Evolutionary conservation across 2,888 invertebrate species (phyloP).

Genomic region (Drosophila prolongata): DNA sequence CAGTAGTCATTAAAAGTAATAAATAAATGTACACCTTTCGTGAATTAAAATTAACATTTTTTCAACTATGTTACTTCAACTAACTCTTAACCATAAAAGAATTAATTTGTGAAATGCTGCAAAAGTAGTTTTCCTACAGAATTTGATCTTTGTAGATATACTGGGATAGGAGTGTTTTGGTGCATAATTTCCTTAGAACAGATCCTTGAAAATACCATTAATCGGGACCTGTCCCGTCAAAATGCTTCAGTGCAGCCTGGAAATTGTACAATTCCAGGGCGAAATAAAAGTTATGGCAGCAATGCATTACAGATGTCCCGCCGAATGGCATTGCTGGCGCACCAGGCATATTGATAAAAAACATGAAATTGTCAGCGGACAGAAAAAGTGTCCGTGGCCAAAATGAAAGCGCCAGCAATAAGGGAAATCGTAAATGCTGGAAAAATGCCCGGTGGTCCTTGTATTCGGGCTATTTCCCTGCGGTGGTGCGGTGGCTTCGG

Average conservation of each 20-base stretch:
- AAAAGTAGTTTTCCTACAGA: no score
- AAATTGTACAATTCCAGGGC: conserved; percentile 10
- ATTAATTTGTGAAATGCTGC: no score
- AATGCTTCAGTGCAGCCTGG: neutral
- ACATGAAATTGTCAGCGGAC: conserved; percentile 20
- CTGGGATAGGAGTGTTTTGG: no score
- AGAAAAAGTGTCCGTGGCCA: conserved; percentile 27
- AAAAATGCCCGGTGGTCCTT: conserved; percentile 19
- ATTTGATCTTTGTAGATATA: no score
- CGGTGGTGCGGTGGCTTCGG: neutral
- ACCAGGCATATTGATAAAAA: conserved; percentile 34
- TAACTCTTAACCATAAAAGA: no score
- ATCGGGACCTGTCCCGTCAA: neutral
- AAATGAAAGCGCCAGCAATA: conserved; percentile 66
- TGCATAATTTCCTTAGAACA: neutral
- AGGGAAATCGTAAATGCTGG: conserved; percentile 68
- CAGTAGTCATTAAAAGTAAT: no score
- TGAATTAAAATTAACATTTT: no score
- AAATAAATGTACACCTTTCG: no score
- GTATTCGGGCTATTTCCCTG: conserved; percentile 20
- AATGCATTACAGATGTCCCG: conserved; percentile 33
- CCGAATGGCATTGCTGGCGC: conserved; percentile 1
- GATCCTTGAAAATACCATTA: conserved; percentile 12
- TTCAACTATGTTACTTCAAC: no score
- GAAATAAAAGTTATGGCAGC: conserved; percentile 25